Base-by-base conservation (phyloP, 1,140 invertebrate genomes). In the Heliconius eleuchia region DNA sequence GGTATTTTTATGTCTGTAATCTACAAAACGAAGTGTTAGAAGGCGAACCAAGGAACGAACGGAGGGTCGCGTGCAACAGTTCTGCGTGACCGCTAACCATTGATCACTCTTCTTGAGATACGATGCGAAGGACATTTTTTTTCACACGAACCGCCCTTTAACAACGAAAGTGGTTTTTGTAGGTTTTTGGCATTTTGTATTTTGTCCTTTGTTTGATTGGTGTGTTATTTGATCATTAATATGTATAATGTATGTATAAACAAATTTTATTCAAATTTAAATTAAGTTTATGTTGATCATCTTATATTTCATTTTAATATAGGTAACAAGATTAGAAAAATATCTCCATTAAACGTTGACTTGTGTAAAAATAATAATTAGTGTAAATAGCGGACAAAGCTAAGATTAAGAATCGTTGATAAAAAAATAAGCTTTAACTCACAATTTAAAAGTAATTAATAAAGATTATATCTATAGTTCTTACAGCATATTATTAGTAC, bases 21-120 rank as follows among this genome's bases (percentile, higher is more conserved):
- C 88, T 88, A 87, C 79, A 83, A 81, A 85, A 83, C 81, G 76
- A 86, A 82, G 87, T 87, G 86, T 89, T 86, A 88, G 86, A 85
- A 86, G 82, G 81, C 80, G 77, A 83, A 73, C 80, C 83, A 79
- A 85, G 79, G 87, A 86, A 88, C 84, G 84, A 83, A 80, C 76
- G 83, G 82, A 83, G 76, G 75, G 39, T 91, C 79, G 89, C 88
- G 89, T 91, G 89, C 80, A 50, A 71, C 66, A 46, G 78, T 73
- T 66, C 85, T 88, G 88, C 89, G 90, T 91, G 90, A 90, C 90
- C 84, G 78, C 37, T 52, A 80, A 73, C 85, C 85, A 87, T 91
- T 85, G 86, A 91, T 91, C 90, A 91, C 82, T 72, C 80, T 85
- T 85, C 87, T 87, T 87, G 83, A 90, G 89, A 90, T 91, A 89